Evolutionary conservation across 2,797 vertebrate genomes (phyloP), one percentile per base, ranked within the genome.

Genomic region (Pseudopleuronectes americanus): DNA sequence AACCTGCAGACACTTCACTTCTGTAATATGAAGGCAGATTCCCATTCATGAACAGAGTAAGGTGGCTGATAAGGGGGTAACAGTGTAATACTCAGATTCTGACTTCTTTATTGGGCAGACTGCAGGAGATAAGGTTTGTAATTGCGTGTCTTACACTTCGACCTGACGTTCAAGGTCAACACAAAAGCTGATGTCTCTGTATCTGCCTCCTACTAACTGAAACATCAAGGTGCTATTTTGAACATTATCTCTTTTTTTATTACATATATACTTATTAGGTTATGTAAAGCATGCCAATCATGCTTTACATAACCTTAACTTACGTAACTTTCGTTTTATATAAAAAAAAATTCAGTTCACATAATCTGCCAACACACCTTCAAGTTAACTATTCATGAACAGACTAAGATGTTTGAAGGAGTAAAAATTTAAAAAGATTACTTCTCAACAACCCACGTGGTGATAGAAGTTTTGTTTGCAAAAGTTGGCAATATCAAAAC

Each of bases 91-190:
- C 41, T 8, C 1, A 31, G 38, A 22, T 56, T 45, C n/a, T 49
- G 4, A 59, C 48, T 8, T n/a, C 31, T 17, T 55, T 26, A n/a
- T 19, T 17, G 4, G 14, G 13, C 17, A 48, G 43, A 45, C 23
- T 22, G n/a, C 38, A 53, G 24, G 19, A 33, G 68, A 70, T 70
- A 56, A 56, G 28, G 12, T 23, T 16, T 14, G 24, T 26, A 38
- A 53, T 28, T 70, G 26, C 17, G 23, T 59, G 17, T 57, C n/a
- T 38, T 24, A 49, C 28, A 36, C 21, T 28, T 2, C 10, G 4
- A 57, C 36, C 10, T 38, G n/a, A 69, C 31, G 51, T 55, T 56
- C 68, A 71, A 62, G 68, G 68, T 62, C 58, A 71, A 56, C 22
- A 24, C 38, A 56, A 26, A 14, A 48, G 33, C 38, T 24, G 58